phyloP scores from a whole-genome alignment of 2,113 vertebrate genomes.

The Mormyrus iriodes region DNA sequence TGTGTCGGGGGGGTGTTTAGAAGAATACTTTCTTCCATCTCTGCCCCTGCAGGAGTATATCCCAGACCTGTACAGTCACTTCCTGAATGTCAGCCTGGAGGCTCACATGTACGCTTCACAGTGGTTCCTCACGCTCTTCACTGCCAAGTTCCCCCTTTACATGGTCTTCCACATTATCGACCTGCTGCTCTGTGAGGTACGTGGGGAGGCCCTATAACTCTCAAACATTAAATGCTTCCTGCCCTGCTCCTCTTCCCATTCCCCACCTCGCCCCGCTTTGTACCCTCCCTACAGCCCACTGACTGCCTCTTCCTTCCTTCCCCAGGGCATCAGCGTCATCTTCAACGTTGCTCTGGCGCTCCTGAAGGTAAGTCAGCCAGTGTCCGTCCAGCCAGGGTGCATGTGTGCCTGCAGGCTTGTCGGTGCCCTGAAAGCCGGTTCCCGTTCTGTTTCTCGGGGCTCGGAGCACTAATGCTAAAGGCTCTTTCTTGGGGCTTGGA shows the following conservation, averaged over 20 bases:
- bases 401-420: neutral
- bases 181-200: slow-evolving; percentile 90
- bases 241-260: neutral
- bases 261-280: neutral
- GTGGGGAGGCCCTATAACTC: too few species aligned
- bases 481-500: too few species aligned
- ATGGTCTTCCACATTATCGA: slow-evolving; percentile 99
- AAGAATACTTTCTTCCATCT: neutral
- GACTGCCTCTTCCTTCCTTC: slow-evolving; percentile 30
- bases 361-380: slow-evolving; percentile 74
- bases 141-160: slow-evolving; percentile 97
- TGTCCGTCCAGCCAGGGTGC: neutral
- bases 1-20: neutral
- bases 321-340: slow-evolving; percentile 95
- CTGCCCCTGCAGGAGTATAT: slow-evolving; percentile 79
- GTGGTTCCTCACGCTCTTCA: slow-evolving; percentile 98
- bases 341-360: slow-evolving; percentile 94
- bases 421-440: neutral
- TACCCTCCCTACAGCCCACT: neutral
- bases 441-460: neutral
- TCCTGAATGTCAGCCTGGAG: slow-evolving; percentile 91
- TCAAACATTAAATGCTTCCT: too few species aligned
- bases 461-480: neutral
- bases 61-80: slow-evolving; percentile 92
- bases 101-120: slow-evolving; percentile 99